phyloP scores from a whole-genome alignment of 2,888 invertebrate species.

The Nomada ferruginata region DNA sequence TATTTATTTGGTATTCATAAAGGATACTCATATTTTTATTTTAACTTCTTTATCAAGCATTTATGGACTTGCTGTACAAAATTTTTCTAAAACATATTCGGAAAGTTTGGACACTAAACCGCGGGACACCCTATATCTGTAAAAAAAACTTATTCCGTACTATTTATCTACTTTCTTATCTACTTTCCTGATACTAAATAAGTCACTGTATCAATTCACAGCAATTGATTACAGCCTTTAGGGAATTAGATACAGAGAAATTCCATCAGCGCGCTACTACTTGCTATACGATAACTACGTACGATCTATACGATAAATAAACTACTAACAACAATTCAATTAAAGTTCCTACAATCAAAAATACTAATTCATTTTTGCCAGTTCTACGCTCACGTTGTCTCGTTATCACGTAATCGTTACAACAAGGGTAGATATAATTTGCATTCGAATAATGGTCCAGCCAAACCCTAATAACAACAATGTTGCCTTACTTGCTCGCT shows the following conservation, averaged over 20 bases:
- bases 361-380: neutral
- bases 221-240: neutral
- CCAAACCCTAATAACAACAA: neutral
- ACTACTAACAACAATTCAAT: neutral
- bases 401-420: neutral
- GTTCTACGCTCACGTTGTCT: neutral
- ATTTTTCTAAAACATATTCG: too few species aligned
- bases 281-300: too few species aligned
- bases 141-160: too few species aligned
- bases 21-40: too few species aligned
- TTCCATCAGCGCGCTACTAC: too few species aligned
- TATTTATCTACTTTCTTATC: neutral
- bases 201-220: neutral
- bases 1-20: too few species aligned
- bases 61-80: too few species aligned
- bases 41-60: too few species aligned
- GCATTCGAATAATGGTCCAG: neutral
- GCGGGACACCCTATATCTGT: too few species aligned
- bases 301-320: too few species aligned
- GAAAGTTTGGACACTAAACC: too few species aligned
- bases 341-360: neutral
- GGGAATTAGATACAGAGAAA: too few species aligned
- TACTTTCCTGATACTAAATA: neutral
- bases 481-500: constrained; percentile 87
- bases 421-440: neutral